These are phyloP conservation scores for Calliopum simillimum DNA, from an alignment of 2,888 invertebrate genomes.

Conservation along the genomic window DNA sequence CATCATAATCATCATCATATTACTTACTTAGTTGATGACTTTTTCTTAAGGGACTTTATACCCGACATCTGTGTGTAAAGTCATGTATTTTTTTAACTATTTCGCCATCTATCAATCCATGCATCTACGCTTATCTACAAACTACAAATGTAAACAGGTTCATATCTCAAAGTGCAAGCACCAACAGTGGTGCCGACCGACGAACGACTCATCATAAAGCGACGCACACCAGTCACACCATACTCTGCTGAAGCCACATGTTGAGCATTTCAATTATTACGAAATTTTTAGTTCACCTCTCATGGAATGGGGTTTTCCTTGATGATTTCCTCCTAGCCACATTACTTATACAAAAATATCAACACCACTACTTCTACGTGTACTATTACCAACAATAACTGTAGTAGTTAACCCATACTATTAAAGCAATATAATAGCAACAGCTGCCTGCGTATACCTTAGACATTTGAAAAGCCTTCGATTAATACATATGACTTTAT, in stretches of 20 bases:
- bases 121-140: no score
- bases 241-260: slow-evolving; percentile 19
- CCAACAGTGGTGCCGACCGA: not conserved
- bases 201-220: not conserved
- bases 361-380: slow-evolving; percentile 21
- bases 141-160: slow-evolving; percentile 28
- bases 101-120: no score
- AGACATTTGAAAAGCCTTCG: no score
- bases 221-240: not conserved
- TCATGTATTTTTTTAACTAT: no score
- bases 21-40: no score
- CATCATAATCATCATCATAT: no score
- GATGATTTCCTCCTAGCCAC: slow-evolving; percentile 36
- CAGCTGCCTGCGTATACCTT: no score
- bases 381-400: no score
- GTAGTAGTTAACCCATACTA: not conserved
- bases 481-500: no score
- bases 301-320: slow-evolving; percentile 37
- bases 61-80: no score
- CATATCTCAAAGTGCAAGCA: not conserved
- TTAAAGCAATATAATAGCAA: no score
- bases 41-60: no score
- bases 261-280: slow-evolving; percentile 22
- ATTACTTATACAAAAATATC: slow-evolving; percentile 7
- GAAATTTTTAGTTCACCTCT: slow-evolving; percentile 14